phyloP scores from a whole-genome alignment of 2,113 vertebrate genomes.

The Procapra przewalskii region DNA sequence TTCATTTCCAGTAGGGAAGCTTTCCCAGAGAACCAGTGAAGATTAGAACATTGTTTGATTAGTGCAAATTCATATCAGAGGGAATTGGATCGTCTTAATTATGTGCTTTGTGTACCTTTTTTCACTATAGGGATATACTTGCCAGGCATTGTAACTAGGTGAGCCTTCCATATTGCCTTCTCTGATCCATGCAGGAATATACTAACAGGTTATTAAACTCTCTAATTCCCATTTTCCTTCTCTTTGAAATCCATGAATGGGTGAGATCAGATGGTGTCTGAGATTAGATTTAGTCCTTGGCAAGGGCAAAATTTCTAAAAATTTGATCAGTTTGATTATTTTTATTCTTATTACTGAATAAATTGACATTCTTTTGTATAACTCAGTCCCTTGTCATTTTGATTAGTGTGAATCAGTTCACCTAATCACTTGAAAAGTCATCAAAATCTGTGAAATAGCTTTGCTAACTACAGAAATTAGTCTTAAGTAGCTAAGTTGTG shows the following conservation, averaged over 20 bases:
- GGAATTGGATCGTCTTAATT: neutral
- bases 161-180: neutral
- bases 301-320: slow-evolving; percentile 12
- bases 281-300: neutral
- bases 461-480: slow-evolving; percentile 7
- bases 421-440: neutral
- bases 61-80: neutral
- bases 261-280: neutral
- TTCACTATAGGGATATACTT: neutral
- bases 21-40: neutral
- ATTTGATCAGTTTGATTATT: neutral
- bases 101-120: neutral
- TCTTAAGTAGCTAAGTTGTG: neutral
- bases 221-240: neutral
- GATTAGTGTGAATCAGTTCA: neutral
- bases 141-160: neutral
- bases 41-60: neutral
- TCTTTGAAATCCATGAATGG: neutral
- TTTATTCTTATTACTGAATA: neutral
- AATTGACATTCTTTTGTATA: neutral
- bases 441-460: neutral
- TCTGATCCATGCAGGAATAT: neutral
- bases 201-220: neutral
- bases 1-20: neutral
- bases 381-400: neutral